Percentiles rank a stretch among this genome's conserved stretches.
Conservation (phyloP, 1,140 invertebrate genomes). For the Drosophila grimshawi region DNA sequence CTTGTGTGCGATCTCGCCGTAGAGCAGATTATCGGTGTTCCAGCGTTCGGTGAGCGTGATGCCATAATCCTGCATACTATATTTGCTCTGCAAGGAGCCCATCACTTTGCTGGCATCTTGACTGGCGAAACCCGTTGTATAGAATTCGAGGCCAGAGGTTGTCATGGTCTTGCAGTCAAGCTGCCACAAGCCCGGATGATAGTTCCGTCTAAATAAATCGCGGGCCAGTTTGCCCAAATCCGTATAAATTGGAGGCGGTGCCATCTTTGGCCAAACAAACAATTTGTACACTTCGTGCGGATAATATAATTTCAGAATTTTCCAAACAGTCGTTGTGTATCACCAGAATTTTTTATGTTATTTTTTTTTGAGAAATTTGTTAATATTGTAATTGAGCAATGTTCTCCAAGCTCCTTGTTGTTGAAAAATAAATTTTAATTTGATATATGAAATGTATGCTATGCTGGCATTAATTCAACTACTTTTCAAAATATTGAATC, state of each 20-base stretch:
- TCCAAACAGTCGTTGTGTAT: constrained; percentile 24
- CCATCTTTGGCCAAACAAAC: constrained; percentile 47
- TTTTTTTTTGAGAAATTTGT: neutral
- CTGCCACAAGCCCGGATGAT: constrained; percentile 70
- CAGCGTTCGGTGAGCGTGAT: constrained; percentile 62
- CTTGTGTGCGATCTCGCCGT: constrained; percentile 59
- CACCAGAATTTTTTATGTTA: constrained; percentile 43
- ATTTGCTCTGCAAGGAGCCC: constrained; percentile 65
- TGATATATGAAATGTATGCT: constrained; percentile 21
- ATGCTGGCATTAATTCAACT: neutral
- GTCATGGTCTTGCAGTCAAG: constrained; percentile 63
- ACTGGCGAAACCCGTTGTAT: constrained; percentile 50
- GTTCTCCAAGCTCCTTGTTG: neutral
- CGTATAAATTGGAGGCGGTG: constrained; percentile 48
- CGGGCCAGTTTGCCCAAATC: constrained; percentile 65
- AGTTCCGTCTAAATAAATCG: constrained; percentile 60
- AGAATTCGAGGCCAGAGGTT: constrained; percentile 58
- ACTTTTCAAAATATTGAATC: neutral
- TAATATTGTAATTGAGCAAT: neutral
- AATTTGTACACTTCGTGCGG: constrained; percentile 33
- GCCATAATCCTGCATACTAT: constrained; percentile 63
- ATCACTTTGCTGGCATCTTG: constrained; percentile 63
- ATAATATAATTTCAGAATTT: constrained; percentile 49
- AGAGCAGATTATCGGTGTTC: constrained; percentile 64
- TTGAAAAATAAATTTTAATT: neutral